A percentile compares a stretch with the other conserved stretches of the same genome.
phyloP scores from a whole-genome alignment of 2,797 vertebrate species.

The Tolypeutes matacus region DNA sequence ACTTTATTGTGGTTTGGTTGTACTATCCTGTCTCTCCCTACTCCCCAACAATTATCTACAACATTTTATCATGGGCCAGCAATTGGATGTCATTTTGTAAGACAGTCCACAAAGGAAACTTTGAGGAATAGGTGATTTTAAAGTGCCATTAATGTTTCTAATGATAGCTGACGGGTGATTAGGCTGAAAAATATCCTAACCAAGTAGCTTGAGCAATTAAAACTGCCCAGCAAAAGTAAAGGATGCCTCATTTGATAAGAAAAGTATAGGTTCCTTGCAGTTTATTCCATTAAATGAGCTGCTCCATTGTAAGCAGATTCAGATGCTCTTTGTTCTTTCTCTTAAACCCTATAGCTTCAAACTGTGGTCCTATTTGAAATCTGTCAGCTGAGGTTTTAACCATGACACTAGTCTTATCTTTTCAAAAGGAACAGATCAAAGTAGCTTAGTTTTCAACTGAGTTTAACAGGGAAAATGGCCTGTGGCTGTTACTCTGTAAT shows the following conservation, averaged over 20 bases:
- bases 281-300: constrained; percentile 42
- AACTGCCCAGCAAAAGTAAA: constrained; percentile 48
- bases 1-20: not conserved
- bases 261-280: constrained; percentile 11
- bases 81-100: not conserved
- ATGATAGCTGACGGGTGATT: constrained; percentile 63
- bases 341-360: constrained; percentile 73
- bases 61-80: not conserved
- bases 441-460: constrained; percentile 79
- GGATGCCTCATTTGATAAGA: constrained; percentile 53
- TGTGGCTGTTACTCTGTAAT: constrained; percentile 75
- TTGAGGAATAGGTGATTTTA: constrained; percentile 59
- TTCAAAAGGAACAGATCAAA: constrained; percentile 82
- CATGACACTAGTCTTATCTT: constrained; percentile 80
- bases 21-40: too few species aligned
- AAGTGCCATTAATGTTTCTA: constrained; percentile 65
- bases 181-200: constrained; percentile 60
- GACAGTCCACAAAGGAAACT: constrained; percentile 3
- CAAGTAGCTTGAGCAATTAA: constrained; percentile 68
- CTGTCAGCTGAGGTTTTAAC: constrained; percentile 77
- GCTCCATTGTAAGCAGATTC: constrained; percentile 62
- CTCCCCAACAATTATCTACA: not conserved
- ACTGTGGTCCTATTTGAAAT: constrained; percentile 73
- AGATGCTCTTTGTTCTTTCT: constrained; percentile 74
- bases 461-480: constrained; percentile 81